A percentile compares a stretch with the other conserved stretches of the same genome.
These are phyloP conservation scores for Acleris holmiana DNA, from an alignment of 2,888 invertebrate species.

Conservation along the genomic window DNA sequence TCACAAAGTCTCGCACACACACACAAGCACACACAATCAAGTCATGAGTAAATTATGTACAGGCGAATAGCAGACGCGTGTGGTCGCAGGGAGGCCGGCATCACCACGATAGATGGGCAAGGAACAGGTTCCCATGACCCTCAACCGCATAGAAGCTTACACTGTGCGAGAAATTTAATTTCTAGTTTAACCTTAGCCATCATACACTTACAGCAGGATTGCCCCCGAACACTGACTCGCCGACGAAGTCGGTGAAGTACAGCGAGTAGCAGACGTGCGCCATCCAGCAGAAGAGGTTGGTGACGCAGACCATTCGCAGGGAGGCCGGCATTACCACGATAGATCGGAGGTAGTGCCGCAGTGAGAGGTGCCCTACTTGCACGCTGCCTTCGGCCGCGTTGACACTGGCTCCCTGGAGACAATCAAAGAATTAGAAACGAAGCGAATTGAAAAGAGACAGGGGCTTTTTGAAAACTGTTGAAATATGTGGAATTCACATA, in stretches of 20 bases:
- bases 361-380: constrained; percentile 64
- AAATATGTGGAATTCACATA: too few relatives aligned
- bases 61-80: too few relatives aligned
- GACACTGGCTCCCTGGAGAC: constrained; percentile 33
- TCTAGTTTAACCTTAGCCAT: neutral
- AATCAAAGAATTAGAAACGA: constrained; percentile 5
- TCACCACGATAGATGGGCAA: too few relatives aligned
- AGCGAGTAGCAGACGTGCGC: constrained; percentile 98
- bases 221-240: constrained; percentile 94
- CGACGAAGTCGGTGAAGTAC: constrained; percentile 98
- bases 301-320: constrained; percentile 93
- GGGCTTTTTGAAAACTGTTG: too few relatives aligned
- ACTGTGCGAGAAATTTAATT: too few relatives aligned
- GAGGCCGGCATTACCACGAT: constrained; percentile 96
- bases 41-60: too few relatives aligned
- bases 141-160: too few relatives aligned
- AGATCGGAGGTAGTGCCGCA: constrained; percentile 93
- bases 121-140: too few relatives aligned
- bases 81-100: too few relatives aligned
- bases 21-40: too few relatives aligned
- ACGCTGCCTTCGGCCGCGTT: constrained; percentile 50
- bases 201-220: constrained; percentile 87
- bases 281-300: constrained; percentile 99
- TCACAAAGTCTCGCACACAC: too few relatives aligned
- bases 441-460: too few relatives aligned